These are phyloP conservation scores for Sinocyclocheilus anophthalmus DNA, from an alignment of 2,113 vertebrate species.

Conservation along the genomic window DNA sequence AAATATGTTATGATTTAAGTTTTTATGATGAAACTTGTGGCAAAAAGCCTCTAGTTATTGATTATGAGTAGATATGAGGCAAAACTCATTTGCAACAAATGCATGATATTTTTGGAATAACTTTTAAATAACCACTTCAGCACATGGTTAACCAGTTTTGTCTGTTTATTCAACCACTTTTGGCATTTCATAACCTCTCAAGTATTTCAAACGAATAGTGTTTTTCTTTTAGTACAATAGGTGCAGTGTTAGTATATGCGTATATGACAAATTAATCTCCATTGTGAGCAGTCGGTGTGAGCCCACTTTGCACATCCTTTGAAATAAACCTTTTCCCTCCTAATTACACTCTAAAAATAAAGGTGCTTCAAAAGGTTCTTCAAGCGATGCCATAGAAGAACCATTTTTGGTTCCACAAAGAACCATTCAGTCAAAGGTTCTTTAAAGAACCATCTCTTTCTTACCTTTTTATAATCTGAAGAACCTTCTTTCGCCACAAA, in stretches of 20 bases:
- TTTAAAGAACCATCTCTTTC: too few relatives aligned
- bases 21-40: neutral
- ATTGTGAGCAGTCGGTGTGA: neutral
- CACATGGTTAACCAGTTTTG: neutral
- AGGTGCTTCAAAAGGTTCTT: too few relatives aligned
- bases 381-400: too few relatives aligned
- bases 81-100: neutral
- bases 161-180: slow-evolving; percentile 1
- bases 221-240: neutral
- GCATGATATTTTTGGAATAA: neutral
- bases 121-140: neutral
- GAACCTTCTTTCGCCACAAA: too few relatives aligned
- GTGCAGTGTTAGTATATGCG: neutral
- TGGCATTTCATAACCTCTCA: neutral
- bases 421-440: too few relatives aligned
- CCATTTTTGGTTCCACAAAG: too few relatives aligned
- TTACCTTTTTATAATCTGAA: too few relatives aligned
- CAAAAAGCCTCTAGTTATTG: neutral
- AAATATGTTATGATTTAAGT: neutral
- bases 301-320: neutral
- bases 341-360: neutral
- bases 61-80: neutral
- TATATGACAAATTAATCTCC: neutral
- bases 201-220: neutral
- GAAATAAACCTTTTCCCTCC: neutral